A percentile compares a stretch with the other conserved stretches of the same genome.
phyloP scores from a whole-genome alignment of 2,797 vertebrate species.

The Scolopax rusticola region DNA sequence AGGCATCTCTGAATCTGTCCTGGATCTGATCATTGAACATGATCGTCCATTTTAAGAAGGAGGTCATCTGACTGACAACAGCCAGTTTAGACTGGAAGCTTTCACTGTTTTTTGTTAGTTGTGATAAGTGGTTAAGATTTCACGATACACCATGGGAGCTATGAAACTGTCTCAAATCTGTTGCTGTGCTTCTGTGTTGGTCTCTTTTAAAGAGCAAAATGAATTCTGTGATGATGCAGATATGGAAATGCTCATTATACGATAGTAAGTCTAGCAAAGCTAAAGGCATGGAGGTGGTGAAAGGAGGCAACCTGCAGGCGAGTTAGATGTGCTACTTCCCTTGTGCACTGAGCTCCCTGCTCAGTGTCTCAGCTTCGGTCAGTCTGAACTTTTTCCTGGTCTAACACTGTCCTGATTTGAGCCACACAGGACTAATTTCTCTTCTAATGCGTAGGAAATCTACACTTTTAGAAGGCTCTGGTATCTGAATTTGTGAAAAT shows the following conservation, averaged over 20 bases:
- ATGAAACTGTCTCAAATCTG: neutral
- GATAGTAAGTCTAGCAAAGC: neutral
- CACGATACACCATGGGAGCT: neutral
- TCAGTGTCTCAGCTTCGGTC: neutral
- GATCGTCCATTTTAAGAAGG: neutral
- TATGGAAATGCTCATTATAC: neutral
- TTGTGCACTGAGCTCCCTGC: neutral
- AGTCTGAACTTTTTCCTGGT: neutral
- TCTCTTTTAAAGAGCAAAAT: neutral
- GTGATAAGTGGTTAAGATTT: neutral
- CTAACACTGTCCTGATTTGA: neutral
- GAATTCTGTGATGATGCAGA: neutral
- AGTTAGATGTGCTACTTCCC: neutral
- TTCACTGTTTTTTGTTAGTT: neutral
- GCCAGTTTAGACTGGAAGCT: neutral
- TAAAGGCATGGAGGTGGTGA: neutral
- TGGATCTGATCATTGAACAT: accelerated
- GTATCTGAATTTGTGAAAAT: neutral
- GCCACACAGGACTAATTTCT: neutral
- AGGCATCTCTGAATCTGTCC: neutral
- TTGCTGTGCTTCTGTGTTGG: neutral
- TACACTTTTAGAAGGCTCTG: neutral
- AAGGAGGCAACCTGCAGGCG: neutral
- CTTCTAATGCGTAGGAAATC: neutral
- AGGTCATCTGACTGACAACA: neutral